These are phyloP conservation scores for Galaxea fascicularis DNA, from an alignment of 92 coral and sea anemone genomes.

Conservation along the genomic window DNA sequence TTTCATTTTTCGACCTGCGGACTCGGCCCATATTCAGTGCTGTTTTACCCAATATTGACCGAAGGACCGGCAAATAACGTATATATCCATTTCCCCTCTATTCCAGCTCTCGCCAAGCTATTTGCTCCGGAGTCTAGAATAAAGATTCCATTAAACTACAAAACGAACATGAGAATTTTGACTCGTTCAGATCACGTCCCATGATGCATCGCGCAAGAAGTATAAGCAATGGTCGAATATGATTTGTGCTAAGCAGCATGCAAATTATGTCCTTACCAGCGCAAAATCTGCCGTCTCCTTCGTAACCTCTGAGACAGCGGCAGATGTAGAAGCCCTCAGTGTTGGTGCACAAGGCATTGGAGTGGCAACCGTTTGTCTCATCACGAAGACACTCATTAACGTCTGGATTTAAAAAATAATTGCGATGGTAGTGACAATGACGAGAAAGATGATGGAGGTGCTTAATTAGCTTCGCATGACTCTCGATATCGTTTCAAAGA, in stretches of 20 bases:
- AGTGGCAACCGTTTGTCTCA: conserved; percentile 40
- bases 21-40: too few species aligned
- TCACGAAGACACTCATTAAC: conserved; percentile 46
- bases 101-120: too few species aligned
- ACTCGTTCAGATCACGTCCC: too few species aligned
- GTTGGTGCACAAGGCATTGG: conserved; percentile 55
- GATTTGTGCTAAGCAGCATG: background rate
- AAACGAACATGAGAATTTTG: too few species aligned
- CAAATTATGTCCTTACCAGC: conserved; percentile 24
- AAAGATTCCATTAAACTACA: too few species aligned
- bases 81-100: too few species aligned
- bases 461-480: background rate
- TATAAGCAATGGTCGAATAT: too few species aligned
- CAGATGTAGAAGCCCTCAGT: conserved; percentile 57
- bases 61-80: too few species aligned
- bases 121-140: too few species aligned
- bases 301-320: conserved; percentile 53
- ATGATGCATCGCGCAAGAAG: background rate
- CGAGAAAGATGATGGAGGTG: background rate
- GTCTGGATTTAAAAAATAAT: conserved; percentile 26
- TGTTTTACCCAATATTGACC: too few species aligned
- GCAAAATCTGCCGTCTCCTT: conserved; percentile 62
- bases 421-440: background rate
- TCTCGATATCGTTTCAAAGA: too few species aligned
- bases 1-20: too few species aligned